Conservation (phyloP, 2,113 vertebrate genomes). For the Bostrychus sinensis region DNA sequence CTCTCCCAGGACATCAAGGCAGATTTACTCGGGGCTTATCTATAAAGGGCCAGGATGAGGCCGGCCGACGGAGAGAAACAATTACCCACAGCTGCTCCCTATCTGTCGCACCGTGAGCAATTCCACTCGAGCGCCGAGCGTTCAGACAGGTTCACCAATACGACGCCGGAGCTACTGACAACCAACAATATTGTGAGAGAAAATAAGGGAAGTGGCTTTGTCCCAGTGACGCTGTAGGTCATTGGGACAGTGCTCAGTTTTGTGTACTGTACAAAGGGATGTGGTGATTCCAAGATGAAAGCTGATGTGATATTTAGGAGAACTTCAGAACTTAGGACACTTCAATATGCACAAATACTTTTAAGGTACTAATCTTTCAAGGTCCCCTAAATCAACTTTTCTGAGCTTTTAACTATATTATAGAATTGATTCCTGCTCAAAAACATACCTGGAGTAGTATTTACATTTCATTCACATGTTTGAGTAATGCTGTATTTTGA, state of each 20-base stretch:
- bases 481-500: too few relatives aligned
- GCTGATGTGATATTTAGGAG: background rate
- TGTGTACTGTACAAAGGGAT: background rate
- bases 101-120: constrained; percentile 59
- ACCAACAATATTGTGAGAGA: constrained; percentile 10
- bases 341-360: too few relatives aligned
- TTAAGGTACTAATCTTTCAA: too few relatives aligned
- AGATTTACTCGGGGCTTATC: constrained; percentile 80
- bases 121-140: constrained; percentile 54
- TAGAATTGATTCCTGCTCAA: too few relatives aligned
- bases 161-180: constrained; percentile 2
- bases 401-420: too few relatives aligned
- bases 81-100: constrained; percentile 76
- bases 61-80: constrained; percentile 73
- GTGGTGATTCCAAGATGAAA: background rate
- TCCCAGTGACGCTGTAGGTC: constrained; percentile 21
- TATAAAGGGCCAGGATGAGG: constrained; percentile 78
- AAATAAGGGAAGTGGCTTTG: background rate
- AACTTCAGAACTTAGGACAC: too few relatives aligned
- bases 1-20: constrained; percentile 71
- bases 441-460: too few relatives aligned
- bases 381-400: too few relatives aligned
- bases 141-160: constrained; percentile 43
- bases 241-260: background rate
- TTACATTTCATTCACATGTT: too few relatives aligned